Evolutionary conservation across 2,113 vertebrate genomes (phyloP).

Genomic region (Callionymus lyra): DNA sequence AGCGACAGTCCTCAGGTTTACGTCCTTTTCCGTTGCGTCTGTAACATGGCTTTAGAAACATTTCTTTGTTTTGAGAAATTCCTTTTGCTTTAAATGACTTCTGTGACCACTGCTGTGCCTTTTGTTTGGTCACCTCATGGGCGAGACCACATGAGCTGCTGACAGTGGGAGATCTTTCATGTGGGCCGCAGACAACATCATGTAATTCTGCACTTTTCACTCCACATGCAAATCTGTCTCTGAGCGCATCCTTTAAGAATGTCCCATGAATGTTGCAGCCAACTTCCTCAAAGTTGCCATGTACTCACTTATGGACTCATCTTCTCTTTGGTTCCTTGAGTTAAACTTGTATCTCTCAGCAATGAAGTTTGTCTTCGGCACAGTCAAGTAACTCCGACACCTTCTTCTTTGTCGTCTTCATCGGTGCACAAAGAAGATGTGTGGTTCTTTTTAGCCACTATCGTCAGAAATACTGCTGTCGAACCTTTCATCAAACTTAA

Average conservation of each 20-base stretch:
- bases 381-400: conserved; percentile 1
- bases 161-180: too few species aligned
- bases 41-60: neutral
- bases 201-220: too few species aligned
- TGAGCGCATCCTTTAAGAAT: conserved; percentile 7
- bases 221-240: conserved; percentile 13
- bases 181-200: too few species aligned
- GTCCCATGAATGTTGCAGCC: conserved; percentile 4
- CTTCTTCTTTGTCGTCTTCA: neutral
- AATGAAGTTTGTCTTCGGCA: conserved; percentile 3
- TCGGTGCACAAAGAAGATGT: neutral
- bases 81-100: conserved; percentile 6
- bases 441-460: too few species aligned
- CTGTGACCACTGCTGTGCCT: conserved; percentile 7
- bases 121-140: conserved; percentile 6
- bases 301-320: conserved; percentile 13
- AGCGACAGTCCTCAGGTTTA: neutral
- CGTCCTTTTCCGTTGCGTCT: neutral
- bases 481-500: neutral
- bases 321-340: conserved; percentile 4
- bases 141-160: neutral
- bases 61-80: neutral
- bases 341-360: conserved; percentile 9
- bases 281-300: conserved; percentile 9
- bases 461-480: neutral